These are phyloP conservation scores for Cerceris ruficornis DNA, from an alignment of 2,888 invertebrate genomes.

Conservation along the genomic window DNA sequence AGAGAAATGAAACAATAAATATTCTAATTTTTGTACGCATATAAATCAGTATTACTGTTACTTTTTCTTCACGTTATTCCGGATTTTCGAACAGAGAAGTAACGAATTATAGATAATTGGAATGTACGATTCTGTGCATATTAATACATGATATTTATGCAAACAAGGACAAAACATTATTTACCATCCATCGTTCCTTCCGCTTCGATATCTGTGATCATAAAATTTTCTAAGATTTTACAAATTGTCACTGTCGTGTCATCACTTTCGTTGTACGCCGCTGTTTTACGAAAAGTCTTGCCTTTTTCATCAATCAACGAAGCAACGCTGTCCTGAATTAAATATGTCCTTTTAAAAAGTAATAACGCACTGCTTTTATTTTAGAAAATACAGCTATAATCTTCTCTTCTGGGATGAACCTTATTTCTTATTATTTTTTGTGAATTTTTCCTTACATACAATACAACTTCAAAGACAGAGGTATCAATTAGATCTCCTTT, in stretches of 20 bases:
- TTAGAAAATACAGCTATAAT: not conserved
- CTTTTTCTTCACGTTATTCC: too few relatives aligned
- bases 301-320: conserved; percentile 17
- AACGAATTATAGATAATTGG: not conserved
- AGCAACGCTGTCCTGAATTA: conserved; percentile 54
- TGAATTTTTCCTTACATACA: too few relatives aligned
- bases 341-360: not conserved
- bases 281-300: fast-evolving
- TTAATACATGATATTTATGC: too few relatives aligned
- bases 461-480: too few relatives aligned
- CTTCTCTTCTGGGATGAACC: too few relatives aligned
- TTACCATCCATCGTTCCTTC: conserved; percentile 85
- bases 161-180: not conserved
- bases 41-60: too few relatives aligned
- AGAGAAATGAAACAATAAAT: too few relatives aligned
- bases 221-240: conserved; percentile 82
- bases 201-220: conserved; percentile 83
- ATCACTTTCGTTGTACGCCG: not conserved
- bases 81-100: not conserved
- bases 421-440: too few relatives aligned
- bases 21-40: too few relatives aligned
- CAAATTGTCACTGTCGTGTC: conserved; percentile 78
- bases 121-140: not conserved
- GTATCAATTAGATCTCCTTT: too few relatives aligned
- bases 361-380: not conserved